phyloP scores from a whole-genome alignment of 2,113 vertebrate genomes.

The human (Homo sapiens) region DNA sequence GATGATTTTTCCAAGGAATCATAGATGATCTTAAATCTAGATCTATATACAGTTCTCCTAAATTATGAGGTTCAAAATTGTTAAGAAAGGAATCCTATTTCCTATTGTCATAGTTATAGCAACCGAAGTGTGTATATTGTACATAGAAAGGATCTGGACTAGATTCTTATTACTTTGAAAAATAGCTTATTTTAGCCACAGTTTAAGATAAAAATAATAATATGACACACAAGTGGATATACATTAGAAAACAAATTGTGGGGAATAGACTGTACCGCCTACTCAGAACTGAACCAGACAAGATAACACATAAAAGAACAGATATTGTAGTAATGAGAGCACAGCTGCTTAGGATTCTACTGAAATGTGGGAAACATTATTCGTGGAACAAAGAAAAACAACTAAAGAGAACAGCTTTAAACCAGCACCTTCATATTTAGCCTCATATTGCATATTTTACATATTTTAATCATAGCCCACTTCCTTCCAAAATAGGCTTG shows the following conservation, averaged over 20 bases:
- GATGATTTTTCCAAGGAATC: neutral
- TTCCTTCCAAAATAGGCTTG: constrained; percentile 64
- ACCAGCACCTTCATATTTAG: constrained; percentile 62
- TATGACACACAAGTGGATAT: constrained; percentile 46
- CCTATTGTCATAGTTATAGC: neutral
- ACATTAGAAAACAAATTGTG: constrained; percentile 66
- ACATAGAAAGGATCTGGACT: constrained; percentile 3
- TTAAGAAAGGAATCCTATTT: constrained; percentile 21
- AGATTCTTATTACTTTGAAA: constrained; percentile 49
- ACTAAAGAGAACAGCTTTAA: constrained; percentile 59
- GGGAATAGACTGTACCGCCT: constrained; percentile 11
- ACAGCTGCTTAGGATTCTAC: constrained; percentile 42
- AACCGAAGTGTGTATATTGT: neutral
- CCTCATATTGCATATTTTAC: constrained; percentile 65
- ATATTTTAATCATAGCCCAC: constrained; percentile 71
- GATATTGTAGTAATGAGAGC: constrained; percentile 30
- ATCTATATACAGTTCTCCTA: neutral
- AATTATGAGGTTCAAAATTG: neutral
- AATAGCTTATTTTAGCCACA: constrained; percentile 43
- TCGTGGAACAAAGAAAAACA: constrained; percentile 60
- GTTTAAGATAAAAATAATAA: constrained; percentile 44
- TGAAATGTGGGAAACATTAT: constrained; percentile 55
- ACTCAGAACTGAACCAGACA: constrained; percentile 36
- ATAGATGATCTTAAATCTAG: constrained; percentile 13
- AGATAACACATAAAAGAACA: neutral